Percentiles rank a stretch among this genome's conserved stretches.
These are phyloP conservation scores for Antitype chi DNA, from an alignment of 2,888 invertebrate genomes.

Conservation along the genomic window DNA sequence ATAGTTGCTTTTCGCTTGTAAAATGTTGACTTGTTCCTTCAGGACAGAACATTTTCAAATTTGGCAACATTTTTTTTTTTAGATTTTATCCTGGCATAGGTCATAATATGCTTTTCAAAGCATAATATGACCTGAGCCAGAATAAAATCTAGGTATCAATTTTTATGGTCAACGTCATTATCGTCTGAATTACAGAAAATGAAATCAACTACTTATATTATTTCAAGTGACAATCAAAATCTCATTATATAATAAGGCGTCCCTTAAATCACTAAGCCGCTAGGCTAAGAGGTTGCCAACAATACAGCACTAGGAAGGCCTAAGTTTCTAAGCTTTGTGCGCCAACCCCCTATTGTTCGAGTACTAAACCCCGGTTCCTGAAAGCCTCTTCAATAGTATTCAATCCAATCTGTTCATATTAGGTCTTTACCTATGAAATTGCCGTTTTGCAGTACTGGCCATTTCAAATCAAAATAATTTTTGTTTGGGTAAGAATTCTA, in stretches of 20 bases:
- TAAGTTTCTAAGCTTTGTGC: conserved; percentile 6
- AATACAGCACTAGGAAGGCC: background rate
- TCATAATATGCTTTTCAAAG: too few species aligned
- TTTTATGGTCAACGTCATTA: background rate
- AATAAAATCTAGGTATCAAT: background rate
- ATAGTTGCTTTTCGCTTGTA: too few species aligned
- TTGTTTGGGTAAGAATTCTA: too few species aligned
- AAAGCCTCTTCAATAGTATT: background rate
- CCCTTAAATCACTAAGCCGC: background rate
- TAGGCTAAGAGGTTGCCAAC: background rate
- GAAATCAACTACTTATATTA: background rate
- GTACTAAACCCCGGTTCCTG: background rate
- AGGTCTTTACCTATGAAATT: background rate
- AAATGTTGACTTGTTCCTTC: too few species aligned
- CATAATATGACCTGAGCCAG: too few species aligned
- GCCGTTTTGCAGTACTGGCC: too few species aligned
- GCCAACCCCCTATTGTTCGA: background rate
- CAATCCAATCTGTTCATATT: background rate
- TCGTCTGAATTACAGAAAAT: background rate
- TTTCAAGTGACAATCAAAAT: background rate
- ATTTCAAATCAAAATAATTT: too few species aligned
- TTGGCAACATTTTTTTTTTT: too few species aligned
- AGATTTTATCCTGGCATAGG: too few species aligned
- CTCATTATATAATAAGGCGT: background rate
- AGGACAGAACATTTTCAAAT: too few species aligned